phyloP scores from a whole-genome alignment of 64 coral and sea anemone species.

The Stichodactyla mertensii region DNA sequence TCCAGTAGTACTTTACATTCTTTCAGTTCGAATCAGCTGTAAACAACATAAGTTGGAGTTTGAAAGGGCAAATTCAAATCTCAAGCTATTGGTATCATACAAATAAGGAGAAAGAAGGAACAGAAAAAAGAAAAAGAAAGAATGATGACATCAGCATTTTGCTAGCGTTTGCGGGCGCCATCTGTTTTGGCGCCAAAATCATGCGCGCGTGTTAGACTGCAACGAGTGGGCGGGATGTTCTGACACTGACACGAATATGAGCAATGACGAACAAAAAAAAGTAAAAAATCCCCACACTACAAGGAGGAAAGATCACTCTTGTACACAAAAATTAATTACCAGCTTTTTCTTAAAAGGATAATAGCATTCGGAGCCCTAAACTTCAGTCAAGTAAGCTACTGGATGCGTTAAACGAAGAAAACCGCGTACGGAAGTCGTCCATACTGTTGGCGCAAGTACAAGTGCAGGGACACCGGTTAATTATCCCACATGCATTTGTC shows the following conservation, averaged over 20 bases:
- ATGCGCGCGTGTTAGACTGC: not conserved
- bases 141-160: not conserved
- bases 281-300: too few relatives aligned
- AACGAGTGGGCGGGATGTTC: not conserved
- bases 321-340: not conserved
- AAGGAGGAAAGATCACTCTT: not conserved
- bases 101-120: too few relatives aligned
- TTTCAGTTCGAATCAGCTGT: too few relatives aligned
- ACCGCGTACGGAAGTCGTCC: not conserved
- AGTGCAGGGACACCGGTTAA: not conserved
- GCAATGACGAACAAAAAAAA: not conserved
- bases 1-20: too few relatives aligned
- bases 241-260: not conserved
- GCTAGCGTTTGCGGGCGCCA: not conserved
- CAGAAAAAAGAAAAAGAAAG: too few relatives aligned
- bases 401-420: not conserved
- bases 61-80: too few relatives aligned
- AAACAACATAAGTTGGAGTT: too few relatives aligned
- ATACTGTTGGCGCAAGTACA: not conserved
- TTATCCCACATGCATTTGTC: not conserved
- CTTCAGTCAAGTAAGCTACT: not conserved
- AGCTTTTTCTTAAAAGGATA: not conserved
- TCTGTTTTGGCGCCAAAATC: not conserved
- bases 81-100: too few relatives aligned
- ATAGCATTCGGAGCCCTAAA: not conserved